Base-by-base conservation (phyloP, 2,113 vertebrate species). In the Antechinus stuartii region DNA sequence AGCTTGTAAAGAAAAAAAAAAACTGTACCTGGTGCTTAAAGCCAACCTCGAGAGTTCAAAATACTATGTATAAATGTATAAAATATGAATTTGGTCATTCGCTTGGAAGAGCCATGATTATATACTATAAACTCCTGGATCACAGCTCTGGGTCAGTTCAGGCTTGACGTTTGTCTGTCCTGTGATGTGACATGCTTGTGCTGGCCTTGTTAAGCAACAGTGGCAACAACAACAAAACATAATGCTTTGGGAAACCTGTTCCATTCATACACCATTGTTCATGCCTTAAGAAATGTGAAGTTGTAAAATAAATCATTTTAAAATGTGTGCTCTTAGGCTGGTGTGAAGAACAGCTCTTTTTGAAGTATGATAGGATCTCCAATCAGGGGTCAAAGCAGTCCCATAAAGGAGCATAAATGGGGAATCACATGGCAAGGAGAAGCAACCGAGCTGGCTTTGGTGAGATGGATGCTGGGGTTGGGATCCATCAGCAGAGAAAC, bases 271-370 rank as follows among this genome's bases (percentile, higher is more conserved):
- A 91, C 97, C 98, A 98, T 98, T 98, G 97, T 98, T 98, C 98
- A 99, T 99, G 99, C 99, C 99, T 99, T 99, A 99, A 98, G 98
- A 98, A 98, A 98, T 98, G 98, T 93, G 97, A 98, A 99, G 97
- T 98, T 98, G 97, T 98, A 98, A 97, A 98, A 98, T 98, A 98
- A 98, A 96, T 96, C 96, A 96, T 98, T 99, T 99, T 98, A 98
- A 96, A 98, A 98, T 97, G 98, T 96, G 95, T 98, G 93, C 97
- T 95, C 97, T 97, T 98, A 98, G 98, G 97, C 97, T 96, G 98
- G 95, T 96, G 97, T 98, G 96, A 97, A 98, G 95, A 97, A 94
- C 97, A 97, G 97, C 97, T 98, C 56, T 92, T 99, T 99, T 99
- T 98, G 98, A 98, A 98, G 98, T 97, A 93, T 94, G 97, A 96